phyloP scores from a whole-genome alignment of 2,888 invertebrate species.

The Watsonalla binaria region DNA sequence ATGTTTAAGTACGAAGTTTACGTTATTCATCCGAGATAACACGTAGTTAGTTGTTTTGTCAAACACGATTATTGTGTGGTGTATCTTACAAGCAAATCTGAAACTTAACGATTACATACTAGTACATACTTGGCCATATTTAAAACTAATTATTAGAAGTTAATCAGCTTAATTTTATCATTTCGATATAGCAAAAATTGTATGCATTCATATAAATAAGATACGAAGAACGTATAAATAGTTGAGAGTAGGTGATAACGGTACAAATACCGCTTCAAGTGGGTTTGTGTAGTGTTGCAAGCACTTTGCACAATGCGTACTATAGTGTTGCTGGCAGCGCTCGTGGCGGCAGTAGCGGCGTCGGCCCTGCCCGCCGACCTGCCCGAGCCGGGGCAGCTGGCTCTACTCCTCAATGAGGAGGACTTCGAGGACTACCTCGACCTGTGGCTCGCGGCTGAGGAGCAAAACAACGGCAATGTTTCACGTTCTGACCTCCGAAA shows the following conservation, averaged over 20 bases:
- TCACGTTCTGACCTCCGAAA: conserved; percentile 28
- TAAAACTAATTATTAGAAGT: not conserved
- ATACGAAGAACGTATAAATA: not conserved
- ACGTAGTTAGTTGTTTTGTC: too few species aligned
- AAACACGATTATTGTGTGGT: too few species aligned
- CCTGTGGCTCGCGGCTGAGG: conserved; percentile 51
- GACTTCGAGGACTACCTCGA: conserved; percentile 71
- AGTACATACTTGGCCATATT: too few species aligned
- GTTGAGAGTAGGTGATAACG: not conserved
- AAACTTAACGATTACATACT: too few species aligned
- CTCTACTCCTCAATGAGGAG: conserved; percentile 57
- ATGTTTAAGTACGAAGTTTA: too few species aligned
- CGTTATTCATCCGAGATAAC: too few species aligned
- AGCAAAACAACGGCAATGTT: conserved; percentile 36
- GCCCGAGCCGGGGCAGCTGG: conserved; percentile 56
- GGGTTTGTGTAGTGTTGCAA: not conserved
- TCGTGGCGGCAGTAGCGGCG: conserved; percentile 30
- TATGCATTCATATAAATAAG: not conserved
- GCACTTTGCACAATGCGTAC: conserved; percentile 16
- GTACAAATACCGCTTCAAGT: not conserved
- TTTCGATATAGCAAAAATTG: not conserved
- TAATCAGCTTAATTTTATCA: not conserved
- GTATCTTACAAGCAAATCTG: too few species aligned
- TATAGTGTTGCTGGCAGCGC: conserved; percentile 24
- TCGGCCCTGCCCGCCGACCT: conserved; percentile 33